A percentile compares a stretch with the other conserved stretches of the same genome.
Conservation (phyloP, 2,797 vertebrate species). For the Sebastes ruberrimus region DNA sequence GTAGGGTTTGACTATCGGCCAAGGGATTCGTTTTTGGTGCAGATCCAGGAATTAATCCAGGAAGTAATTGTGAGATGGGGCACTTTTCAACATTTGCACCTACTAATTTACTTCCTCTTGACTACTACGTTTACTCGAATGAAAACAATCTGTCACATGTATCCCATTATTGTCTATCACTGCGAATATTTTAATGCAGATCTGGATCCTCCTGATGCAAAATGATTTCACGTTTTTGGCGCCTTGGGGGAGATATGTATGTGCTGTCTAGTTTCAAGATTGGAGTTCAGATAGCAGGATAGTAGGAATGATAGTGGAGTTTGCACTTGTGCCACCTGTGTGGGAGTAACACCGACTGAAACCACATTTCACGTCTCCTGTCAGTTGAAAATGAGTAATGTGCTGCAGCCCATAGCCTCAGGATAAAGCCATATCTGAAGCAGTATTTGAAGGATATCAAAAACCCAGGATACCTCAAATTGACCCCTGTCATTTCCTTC, state of each 20-base stretch:
- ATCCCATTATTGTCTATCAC: neutral
- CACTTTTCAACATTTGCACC: neutral
- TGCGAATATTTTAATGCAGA: neutral
- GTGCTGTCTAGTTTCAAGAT: neutral
- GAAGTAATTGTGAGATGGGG: neutral
- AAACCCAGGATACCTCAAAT: conserved; percentile 59
- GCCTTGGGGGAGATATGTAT: neutral
- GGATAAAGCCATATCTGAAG: conserved; percentile 58
- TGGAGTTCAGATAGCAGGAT: conserved; percentile 17
- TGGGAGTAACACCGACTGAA: conserved; percentile 55
- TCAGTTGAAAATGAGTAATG: conserved; percentile 70
- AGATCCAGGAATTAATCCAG: neutral
- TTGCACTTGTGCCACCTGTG: conserved; percentile 60
- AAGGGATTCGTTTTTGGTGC: neutral
- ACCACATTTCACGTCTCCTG: conserved; percentile 60
- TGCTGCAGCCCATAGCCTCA: conserved; percentile 54
- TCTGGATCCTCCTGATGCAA: neutral
- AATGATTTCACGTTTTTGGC: neutral
- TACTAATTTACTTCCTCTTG: neutral
- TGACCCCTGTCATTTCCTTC: conserved; percentile 64
- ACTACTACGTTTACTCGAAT: neutral
- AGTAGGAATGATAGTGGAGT: conserved; percentile 14
- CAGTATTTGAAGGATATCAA: conserved; percentile 61
- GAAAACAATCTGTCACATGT: neutral
- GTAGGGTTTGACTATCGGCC: neutral